Percentiles rank a stretch among this genome's conserved stretches.
Conservation (phyloP, 1,140 invertebrate genomes). For the Eriocheir sinensis region DNA sequence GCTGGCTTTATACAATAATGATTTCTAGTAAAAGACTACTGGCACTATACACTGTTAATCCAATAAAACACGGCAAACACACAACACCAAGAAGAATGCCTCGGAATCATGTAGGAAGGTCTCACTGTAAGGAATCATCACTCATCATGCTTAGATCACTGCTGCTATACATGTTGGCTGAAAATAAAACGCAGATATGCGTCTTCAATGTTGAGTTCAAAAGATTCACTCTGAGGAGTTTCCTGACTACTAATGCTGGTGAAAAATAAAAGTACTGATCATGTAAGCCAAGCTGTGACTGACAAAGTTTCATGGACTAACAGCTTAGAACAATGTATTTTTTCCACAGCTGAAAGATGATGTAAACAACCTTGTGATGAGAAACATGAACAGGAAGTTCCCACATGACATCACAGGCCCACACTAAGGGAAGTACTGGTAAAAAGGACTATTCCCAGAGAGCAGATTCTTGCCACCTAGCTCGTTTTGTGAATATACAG, state of each 20-base stretch:
- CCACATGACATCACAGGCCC: background rate
- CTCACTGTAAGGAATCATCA: background rate
- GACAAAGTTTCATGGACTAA: background rate
- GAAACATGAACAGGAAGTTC: background rate
- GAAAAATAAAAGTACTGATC: background rate
- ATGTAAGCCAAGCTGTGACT: background rate
- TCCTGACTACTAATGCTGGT: background rate
- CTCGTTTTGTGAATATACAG: constrained; percentile 54
- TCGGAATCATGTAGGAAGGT: background rate
- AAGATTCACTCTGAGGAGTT: background rate
- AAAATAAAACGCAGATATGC: background rate
- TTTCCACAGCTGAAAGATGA: background rate
- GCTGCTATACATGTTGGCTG: background rate
- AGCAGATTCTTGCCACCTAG: constrained; percentile 50
- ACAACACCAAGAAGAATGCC: background rate
- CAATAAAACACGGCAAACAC: background rate
- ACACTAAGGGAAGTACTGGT: constrained; percentile 70
- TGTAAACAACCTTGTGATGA: background rate
- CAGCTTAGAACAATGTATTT: background rate
- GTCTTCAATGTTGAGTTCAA: background rate
- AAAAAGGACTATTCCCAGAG: constrained; percentile 61
- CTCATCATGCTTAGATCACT: background rate
- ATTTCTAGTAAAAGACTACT: background rate
- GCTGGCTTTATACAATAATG: background rate
- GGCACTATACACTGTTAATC: background rate